Conservation (phyloP, 2,888 invertebrate species). For the Pyrrhosoma nymphula region DNA sequence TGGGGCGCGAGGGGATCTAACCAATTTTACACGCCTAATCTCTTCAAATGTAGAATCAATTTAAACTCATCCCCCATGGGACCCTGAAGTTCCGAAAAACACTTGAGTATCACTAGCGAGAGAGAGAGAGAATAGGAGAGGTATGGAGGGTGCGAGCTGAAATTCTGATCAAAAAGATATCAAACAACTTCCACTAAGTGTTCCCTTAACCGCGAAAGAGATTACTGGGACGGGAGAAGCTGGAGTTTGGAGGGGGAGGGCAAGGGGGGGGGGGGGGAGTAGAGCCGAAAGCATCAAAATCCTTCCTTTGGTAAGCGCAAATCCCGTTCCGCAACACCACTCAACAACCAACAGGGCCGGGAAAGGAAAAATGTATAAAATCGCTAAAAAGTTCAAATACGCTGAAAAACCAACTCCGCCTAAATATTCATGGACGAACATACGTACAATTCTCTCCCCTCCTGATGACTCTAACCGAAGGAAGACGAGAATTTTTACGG, state of each 20-base stretch:
- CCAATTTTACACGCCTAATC: slow-evolving; percentile 5
- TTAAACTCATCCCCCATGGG: neutral
- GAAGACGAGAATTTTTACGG: neutral
- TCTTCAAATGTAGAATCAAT: slow-evolving; percentile 42
- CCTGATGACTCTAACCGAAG: neutral
- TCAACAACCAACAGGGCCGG: neutral
- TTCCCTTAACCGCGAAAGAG: slow-evolving; percentile 32
- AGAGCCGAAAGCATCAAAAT: neutral
- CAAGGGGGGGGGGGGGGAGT: neutral
- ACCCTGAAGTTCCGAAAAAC: neutral
- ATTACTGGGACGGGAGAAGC: slow-evolving; percentile 6
- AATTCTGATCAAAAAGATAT: slow-evolving; percentile 42
- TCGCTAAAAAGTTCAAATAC: neutral
- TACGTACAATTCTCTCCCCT: neutral
- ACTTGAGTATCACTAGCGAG: neutral
- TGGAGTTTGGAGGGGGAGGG: no score
- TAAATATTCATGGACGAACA: slow-evolving; percentile 7
- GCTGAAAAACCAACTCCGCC: neutral
- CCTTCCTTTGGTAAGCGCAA: slow-evolving; percentile 3
- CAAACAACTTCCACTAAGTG: slow-evolving; percentile 34
- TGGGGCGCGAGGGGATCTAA: neutral
- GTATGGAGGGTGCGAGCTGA: neutral
- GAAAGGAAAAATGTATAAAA: neutral
- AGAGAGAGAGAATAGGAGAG: neutral
- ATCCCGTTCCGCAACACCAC: neutral